phyloP scores from a whole-genome alignment of 2,888 invertebrate species.

The Linyphia triangularis region DNA sequence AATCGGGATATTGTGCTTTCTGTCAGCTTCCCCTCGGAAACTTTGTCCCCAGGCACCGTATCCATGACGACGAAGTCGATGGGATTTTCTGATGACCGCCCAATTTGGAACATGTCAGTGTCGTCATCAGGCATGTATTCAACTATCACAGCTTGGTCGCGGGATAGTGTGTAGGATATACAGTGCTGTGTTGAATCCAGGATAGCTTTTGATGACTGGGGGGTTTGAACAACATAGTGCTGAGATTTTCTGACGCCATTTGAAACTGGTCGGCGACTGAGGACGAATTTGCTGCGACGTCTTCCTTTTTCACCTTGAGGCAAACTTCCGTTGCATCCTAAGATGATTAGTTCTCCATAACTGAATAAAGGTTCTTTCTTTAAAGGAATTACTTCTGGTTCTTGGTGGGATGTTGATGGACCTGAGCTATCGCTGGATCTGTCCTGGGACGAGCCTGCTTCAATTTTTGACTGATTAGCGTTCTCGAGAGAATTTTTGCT shows the following conservation, averaged over 20 bases:
- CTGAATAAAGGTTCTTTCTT: slow-evolving; percentile 82
- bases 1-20: slow-evolving; percentile 98
- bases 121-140: slow-evolving; percentile 97
- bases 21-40: slow-evolving; percentile 83
- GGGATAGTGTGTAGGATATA: slow-evolving; percentile 96
- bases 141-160: slow-evolving; percentile 98
- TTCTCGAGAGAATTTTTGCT: slow-evolving; percentile 5
- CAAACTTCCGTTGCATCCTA: slow-evolving; percentile 97
- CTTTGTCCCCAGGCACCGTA: slow-evolving; percentile 93
- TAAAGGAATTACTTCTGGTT: slow-evolving; percentile 37
- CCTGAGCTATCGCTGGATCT: slow-evolving; percentile 75
- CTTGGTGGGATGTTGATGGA: slow-evolving; percentile 74
- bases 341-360: slow-evolving; percentile 95
- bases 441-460: slow-evolving; percentile 69
- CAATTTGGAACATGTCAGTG: slow-evolving; percentile 99
- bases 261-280: slow-evolving; percentile 89
- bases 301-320: slow-evolving; percentile 97
- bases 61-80: slow-evolving; percentile 99
- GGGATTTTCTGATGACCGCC: slow-evolving; percentile 97
- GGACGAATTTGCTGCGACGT: slow-evolving; percentile 94
- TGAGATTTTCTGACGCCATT: slow-evolving; percentile 96
- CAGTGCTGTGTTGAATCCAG: slow-evolving; percentile 96
- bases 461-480: slow-evolving; percentile 60
- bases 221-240: slow-evolving; percentile 97
- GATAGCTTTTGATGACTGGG: slow-evolving; percentile 94